These are phyloP conservation scores for Adelognathus sp. DNA, from an alignment of 2,888 invertebrate species.

Conservation along the genomic window DNA sequence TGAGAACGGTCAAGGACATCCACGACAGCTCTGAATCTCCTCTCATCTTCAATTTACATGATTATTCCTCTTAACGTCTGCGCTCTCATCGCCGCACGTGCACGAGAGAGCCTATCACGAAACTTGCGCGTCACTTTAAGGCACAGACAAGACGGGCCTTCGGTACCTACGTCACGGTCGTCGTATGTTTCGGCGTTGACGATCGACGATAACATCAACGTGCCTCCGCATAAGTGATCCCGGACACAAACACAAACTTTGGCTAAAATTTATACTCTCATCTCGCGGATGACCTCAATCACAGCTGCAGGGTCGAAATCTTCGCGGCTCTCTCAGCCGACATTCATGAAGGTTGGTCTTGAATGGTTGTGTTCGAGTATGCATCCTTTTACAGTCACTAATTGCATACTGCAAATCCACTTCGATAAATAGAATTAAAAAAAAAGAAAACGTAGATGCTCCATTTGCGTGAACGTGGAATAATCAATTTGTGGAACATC, in stretches of 20 bases:
- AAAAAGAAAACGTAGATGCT: neutral
- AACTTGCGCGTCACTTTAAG: neutral
- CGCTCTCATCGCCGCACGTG: conserved; percentile 34
- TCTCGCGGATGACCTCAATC: neutral
- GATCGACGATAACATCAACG: neutral
- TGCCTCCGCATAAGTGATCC: neutral
- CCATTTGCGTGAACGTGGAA: neutral
- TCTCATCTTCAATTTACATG: conserved; percentile 45
- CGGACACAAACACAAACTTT: neutral
- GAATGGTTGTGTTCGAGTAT: neutral
- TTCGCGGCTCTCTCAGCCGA: neutral
- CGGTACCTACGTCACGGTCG: neutral
- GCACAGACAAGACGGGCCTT: neutral
- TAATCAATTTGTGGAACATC: no score
- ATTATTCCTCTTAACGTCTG: conserved; percentile 38
- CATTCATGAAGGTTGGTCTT: neutral
- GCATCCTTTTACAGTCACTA: neutral
- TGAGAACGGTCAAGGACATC: conserved; percentile 49
- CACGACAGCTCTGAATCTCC: conserved; percentile 24
- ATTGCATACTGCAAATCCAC: neutral
- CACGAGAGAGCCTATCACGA: conserved; percentile 24
- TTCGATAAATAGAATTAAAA: neutral
- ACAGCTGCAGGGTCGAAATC: no score
- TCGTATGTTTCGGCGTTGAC: neutral
- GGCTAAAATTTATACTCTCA: neutral